Conservation (phyloP, 2,113 vertebrate species). For the Gallinago paraguaiae region DNA sequence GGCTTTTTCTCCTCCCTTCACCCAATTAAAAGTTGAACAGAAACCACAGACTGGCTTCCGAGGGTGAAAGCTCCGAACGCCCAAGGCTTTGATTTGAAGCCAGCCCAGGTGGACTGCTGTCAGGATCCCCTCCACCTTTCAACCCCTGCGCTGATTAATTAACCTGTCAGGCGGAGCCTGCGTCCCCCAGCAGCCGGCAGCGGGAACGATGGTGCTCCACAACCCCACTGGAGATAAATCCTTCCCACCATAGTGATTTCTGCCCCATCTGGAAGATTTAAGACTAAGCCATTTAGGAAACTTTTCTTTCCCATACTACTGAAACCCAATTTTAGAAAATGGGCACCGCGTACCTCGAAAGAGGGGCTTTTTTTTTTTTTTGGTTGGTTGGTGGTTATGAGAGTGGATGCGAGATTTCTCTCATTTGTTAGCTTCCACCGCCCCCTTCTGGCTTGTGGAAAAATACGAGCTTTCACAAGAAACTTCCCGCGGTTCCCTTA, state of each 20-base stretch:
- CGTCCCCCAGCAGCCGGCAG: not conserved
- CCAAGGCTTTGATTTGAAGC: not conserved
- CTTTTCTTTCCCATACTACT: not conserved
- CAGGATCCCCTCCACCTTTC: not conserved
- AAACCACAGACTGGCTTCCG: not conserved
- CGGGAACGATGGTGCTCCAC: not conserved
- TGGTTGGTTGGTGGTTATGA: fast-evolving
- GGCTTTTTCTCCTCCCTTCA: not conserved
- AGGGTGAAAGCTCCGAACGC: fast-evolving
- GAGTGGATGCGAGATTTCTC: fast-evolving
- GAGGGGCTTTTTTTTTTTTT: not conserved
- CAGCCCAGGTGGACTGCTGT: not conserved
- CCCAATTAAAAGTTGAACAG: not conserved
- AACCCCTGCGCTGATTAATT: not conserved
- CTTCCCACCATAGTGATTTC: not conserved
- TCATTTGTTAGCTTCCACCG: constrained; percentile 29
- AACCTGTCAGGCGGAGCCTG: not conserved
- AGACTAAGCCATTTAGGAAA: not conserved
- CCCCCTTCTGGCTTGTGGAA: constrained; percentile 3
- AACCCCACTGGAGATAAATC: not conserved
- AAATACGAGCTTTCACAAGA: not conserved
- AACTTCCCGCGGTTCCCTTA: not conserved
- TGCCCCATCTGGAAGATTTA: not conserved
- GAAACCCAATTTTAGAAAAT: not conserved
- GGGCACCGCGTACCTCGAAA: not conserved